A percentile compares a stretch with the other conserved stretches of the same genome.
phyloP scores from a whole-genome alignment of 2,113 vertebrate genomes.

The Synchiropus splendidus region DNA sequence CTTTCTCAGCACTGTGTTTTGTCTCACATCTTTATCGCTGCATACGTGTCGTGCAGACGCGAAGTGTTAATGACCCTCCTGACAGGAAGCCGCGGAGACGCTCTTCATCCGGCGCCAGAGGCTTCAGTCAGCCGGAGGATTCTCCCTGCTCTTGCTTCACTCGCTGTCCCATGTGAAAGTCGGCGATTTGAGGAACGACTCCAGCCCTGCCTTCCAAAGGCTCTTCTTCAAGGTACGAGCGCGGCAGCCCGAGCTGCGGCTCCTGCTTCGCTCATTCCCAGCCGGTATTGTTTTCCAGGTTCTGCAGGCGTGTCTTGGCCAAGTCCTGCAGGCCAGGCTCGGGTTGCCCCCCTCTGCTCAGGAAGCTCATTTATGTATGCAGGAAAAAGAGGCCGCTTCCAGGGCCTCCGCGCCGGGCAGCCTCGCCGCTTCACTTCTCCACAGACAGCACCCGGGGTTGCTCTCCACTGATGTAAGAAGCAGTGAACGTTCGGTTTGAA shows the following conservation, averaged over 20 bases:
- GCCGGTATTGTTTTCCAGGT: constrained; percentile 44
- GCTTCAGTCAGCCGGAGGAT: constrained; percentile 71
- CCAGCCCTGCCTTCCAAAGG: constrained; percentile 64
- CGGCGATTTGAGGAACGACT: constrained; percentile 57
- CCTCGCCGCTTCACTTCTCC: constrained; percentile 42
- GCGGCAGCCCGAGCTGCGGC: neutral
- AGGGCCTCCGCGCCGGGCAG: constrained; percentile 18
- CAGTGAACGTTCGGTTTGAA: too few species aligned
- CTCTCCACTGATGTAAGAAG: too few species aligned
- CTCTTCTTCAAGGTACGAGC: constrained; percentile 75
- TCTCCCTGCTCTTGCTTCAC: constrained; percentile 76
- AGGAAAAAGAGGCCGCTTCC: constrained; percentile 14
- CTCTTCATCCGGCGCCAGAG: constrained; percentile 71
- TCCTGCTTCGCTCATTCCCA: neutral
- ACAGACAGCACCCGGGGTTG: too few species aligned
- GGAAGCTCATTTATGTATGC: constrained; percentile 40
- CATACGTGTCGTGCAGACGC: too few species aligned
- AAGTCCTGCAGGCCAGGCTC: constrained; percentile 60
- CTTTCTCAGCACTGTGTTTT: neutral
- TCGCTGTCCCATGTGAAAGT: constrained; percentile 70
- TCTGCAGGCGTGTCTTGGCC: constrained; percentile 64
- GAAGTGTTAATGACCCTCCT: constrained; percentile 4
- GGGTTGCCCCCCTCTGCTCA: constrained; percentile 16
- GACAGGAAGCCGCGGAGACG: constrained; percentile 60
- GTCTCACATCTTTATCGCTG: too few species aligned